Base-by-base conservation (phyloP, 2,113 vertebrate species). In the Pygoscelis adeliae region DNA sequence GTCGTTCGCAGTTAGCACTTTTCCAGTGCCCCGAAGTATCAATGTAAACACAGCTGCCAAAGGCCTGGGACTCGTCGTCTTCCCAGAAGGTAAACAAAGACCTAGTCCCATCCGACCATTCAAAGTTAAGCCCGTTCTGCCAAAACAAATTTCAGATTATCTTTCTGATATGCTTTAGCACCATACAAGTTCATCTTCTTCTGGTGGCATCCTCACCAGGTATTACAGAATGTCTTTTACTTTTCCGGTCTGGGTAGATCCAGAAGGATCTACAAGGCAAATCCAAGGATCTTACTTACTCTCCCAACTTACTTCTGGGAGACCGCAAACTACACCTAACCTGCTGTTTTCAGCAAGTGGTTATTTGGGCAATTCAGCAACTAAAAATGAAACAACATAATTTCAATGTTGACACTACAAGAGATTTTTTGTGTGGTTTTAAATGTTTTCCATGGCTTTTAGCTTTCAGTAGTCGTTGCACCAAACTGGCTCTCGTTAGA, bases 61-160 rank as follows among this genome's bases (percentile, higher is more conserved):
- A 83, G 76, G 98, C 94, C 21, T 97, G 95, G 32, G 98, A 98
- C 26, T 98, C 98, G 0, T 99, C 97, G 0, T 99, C 98, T 90
- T 96, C 98, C 99, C 99, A 99, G 96, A 98, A 98, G 22, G 98
- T 98, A 95, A 99, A 99, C 50, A 99, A 95, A 12, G 98, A 99
- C 90, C 98, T 98, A 20, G 98, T 99, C 58, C 99, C 99, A 96
- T 99, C 99, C 1, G 98, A 98, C 99, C 99, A 99, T 53, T 98
- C 98, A 96, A 99, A 99, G 91, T 98, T 98, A 90, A 98, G 97
- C 40, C 99, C 99, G 0, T 98, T 98, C 99, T 99, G 98, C 62
- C 77, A 96, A 98, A 92, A 97, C 18, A 97, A 95, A 96, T 70
- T 49, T 80, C 46, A 61, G 32, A 36, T 97, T 95, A 93, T 59